These are phyloP conservation scores for Montipora cactus DNA, from an alignment of 64 coral and sea anemone species.

Conservation along the genomic window DNA sequence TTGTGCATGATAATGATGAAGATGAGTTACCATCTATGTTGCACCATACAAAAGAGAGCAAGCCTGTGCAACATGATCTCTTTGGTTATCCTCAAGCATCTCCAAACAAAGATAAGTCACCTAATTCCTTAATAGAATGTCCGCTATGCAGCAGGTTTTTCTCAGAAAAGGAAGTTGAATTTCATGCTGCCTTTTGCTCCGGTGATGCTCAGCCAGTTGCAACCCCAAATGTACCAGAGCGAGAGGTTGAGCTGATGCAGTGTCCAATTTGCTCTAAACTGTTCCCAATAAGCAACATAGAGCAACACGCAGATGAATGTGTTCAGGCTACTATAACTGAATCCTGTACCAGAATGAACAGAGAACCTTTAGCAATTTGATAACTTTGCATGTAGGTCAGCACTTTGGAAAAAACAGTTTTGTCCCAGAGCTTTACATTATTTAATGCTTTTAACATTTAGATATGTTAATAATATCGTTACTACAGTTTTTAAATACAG, in stretches of 20 bases:
- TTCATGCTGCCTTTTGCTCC: slow-evolving; percentile 74
- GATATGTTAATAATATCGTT: not conserved
- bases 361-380: slow-evolving; percentile 34
- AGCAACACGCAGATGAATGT: slow-evolving; percentile 77
- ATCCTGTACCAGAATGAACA: not conserved
- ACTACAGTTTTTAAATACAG: not conserved
- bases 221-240: not conserved
- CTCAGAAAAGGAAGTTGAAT: slow-evolving; percentile 24
- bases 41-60: not conserved
- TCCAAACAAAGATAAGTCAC: not conserved
- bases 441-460: not conserved
- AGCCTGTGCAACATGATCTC: not conserved
- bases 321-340: slow-evolving; percentile 12
- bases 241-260: slow-evolving; percentile 20
- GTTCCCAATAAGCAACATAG: slow-evolving; percentile 55
- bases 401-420: not conserved
- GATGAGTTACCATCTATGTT: slow-evolving; percentile 43
- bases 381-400: not conserved
- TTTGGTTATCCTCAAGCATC: not conserved
- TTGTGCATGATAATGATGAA: slow-evolving; percentile 1
- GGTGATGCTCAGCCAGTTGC: slow-evolving; percentile 8
- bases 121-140: slow-evolving; percentile 56
- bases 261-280: slow-evolving; percentile 80
- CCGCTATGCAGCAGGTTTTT: slow-evolving; percentile 76
- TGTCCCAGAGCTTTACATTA: not conserved